Conservation (phyloP, 2,888 invertebrate genomes). For the Drymonia ruficornis region DNA sequence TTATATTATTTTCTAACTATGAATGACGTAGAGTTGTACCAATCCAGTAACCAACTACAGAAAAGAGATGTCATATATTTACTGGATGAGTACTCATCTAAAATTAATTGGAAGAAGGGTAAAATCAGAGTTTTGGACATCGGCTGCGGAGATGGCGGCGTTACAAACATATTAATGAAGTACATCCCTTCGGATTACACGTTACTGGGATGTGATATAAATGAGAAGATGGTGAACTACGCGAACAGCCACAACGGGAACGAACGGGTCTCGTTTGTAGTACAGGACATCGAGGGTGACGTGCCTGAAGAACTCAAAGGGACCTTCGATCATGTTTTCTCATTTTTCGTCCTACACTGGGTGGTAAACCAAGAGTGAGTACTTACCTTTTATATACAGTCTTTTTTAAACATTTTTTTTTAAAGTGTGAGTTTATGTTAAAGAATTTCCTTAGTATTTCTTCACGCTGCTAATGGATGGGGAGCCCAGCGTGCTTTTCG, state of each 20-base stretch:
- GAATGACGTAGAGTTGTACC: background rate
- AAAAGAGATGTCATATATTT: background rate
- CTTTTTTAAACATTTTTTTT: no score
- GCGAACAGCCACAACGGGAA: background rate
- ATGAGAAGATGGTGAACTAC: background rate
- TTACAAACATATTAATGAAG: background rate
- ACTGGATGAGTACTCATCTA: background rate
- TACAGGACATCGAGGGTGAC: background rate
- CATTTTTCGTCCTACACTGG: background rate
- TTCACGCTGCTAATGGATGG: no score
- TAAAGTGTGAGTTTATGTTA: no score
- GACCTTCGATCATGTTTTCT: conserved; percentile 1
- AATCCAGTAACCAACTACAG: background rate
- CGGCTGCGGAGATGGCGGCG: background rate
- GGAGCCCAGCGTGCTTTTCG: no score
- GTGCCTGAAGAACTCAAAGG: background rate
- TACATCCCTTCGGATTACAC: background rate
- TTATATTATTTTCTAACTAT: no score
- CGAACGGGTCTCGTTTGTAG: background rate
- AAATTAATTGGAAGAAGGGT: background rate
- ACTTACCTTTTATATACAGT: no score
- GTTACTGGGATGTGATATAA: background rate
- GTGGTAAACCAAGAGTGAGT: background rate
- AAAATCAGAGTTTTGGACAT: background rate
- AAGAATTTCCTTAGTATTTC: no score